Base-by-base conservation (phyloP, 2,888 invertebrate genomes). In the Meandrusa payeni region DNA sequence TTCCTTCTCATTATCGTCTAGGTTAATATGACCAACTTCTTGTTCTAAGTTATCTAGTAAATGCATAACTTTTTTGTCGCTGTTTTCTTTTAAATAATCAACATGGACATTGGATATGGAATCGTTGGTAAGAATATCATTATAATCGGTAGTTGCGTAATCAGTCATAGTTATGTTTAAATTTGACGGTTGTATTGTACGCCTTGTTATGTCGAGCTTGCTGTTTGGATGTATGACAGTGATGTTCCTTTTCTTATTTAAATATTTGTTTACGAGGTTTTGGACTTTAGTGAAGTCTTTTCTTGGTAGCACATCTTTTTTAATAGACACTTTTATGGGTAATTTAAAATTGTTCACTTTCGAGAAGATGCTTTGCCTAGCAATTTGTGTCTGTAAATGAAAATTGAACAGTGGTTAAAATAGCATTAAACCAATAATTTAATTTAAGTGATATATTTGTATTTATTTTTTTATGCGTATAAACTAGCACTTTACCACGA, bases 11-110 rank as follows among this genome's bases (percentile, higher is more conserved):
- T 46, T 59, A 1, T 57, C 61, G 41, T 61, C 57, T 7, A 79
- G 46, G 39, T 78, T 61, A 17, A 72, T 54, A 43, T 75, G 61
- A 34, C 69, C 71, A 0, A 76, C 70, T 68, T 79, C 73, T 56
- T 56, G 54, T 50, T 81, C 79, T 43, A 83, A 55, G 43, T 59
- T 70, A 40, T 80, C 66, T 19, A 82, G 54, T 37, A 83, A 54
- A 26, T 44, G 46, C 48, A 82, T 59, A 1, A 82, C 45, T 45
- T 69, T 75, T 24, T 57, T 63, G 17, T 79, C 76, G 31, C 49
- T 46, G 6, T 67, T 58, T 29, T 69, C 65, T 36, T 59, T 61
- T 5, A 47, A 31, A 23, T 50, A 50, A 32, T 49, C 50, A 0
- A 48, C 19, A 6, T 50, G 45, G 10, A 24, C 9, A 24, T 39